These are phyloP conservation scores for Telmatochromis brachygnathus DNA, from an alignment of 2,113 vertebrate species.

Conservation along the genomic window DNA sequence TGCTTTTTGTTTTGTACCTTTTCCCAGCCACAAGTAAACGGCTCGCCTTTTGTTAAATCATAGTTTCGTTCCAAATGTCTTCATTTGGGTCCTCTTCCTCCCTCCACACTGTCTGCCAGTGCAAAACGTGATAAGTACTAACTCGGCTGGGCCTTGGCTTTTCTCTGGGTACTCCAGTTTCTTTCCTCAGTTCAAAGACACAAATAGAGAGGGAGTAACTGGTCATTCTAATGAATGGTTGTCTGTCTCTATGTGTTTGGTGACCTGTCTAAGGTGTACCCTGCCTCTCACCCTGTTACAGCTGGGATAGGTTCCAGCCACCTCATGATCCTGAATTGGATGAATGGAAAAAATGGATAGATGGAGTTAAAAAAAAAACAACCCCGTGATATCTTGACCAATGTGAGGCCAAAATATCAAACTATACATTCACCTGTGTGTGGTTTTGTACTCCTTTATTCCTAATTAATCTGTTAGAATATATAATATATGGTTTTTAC, in stretches of 20 bases:
- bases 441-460: not conserved
- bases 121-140: not conserved
- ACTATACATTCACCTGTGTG: not conserved
- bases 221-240: not conserved
- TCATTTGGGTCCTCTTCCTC: not conserved
- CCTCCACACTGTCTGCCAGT: not conserved
- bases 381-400: not conserved
- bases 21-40: not conserved
- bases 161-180: not conserved
- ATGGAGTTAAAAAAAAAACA: fast-evolving
- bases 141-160: fast-evolving
- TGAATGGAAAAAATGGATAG: not conserved
- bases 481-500: not conserved
- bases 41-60: not conserved
- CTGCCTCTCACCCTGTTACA: fast-evolving
- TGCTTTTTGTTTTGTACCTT: not conserved
- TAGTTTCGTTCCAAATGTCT: not conserved
- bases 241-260: not conserved
- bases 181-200: not conserved
- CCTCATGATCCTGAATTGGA: not conserved
- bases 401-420: not conserved
- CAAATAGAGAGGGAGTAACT: not conserved
- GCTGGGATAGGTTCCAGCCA: not conserved
- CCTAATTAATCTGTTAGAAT: not conserved
- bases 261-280: not conserved